Conservation (phyloP, 2,888 invertebrate species). For the Oithona nana region DNA sequence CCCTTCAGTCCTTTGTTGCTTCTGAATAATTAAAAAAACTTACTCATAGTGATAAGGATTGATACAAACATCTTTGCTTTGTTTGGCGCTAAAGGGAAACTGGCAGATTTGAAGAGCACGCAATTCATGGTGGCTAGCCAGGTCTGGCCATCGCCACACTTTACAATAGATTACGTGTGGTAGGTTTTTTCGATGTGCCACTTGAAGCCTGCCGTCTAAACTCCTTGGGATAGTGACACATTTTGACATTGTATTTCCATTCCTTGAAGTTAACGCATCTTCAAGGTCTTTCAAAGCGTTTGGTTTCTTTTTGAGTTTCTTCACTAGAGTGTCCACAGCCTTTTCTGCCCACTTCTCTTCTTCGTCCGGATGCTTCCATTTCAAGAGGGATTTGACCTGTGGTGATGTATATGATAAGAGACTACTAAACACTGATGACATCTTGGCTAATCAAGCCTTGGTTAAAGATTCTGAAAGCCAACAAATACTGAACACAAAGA, state of each 20-base stretch:
- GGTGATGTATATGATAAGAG: constrained; percentile 93
- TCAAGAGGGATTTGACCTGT: constrained; percentile 81
- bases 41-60: constrained; percentile 98
- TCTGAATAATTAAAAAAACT: too few species aligned
- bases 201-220: constrained; percentile 81
- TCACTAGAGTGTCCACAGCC: constrained; percentile 90
- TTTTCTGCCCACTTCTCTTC: constrained; percentile 99
- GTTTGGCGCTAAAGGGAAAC: constrained; percentile 88
- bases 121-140: constrained; percentile 93
- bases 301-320: constrained; percentile 84
- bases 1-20: too few species aligned
- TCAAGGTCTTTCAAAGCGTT: constrained; percentile 85
- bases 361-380: constrained; percentile 93
- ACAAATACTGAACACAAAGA: background rate
- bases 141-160: constrained; percentile 98
- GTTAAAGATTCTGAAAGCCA: too few species aligned
- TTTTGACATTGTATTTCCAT: constrained; percentile 81
- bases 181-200: constrained; percentile 84
- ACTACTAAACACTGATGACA: constrained; percentile 38
- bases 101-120: constrained; percentile 88
- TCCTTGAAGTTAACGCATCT: constrained; percentile 65
- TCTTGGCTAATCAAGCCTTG: too few species aligned
- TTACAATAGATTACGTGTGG: constrained; percentile 98
- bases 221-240: constrained; percentile 97
- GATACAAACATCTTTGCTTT: constrained; percentile 97